Evolutionary conservation across 1,140 invertebrate species (phyloP).

Genomic region (Ceratina calcarata): DNA sequence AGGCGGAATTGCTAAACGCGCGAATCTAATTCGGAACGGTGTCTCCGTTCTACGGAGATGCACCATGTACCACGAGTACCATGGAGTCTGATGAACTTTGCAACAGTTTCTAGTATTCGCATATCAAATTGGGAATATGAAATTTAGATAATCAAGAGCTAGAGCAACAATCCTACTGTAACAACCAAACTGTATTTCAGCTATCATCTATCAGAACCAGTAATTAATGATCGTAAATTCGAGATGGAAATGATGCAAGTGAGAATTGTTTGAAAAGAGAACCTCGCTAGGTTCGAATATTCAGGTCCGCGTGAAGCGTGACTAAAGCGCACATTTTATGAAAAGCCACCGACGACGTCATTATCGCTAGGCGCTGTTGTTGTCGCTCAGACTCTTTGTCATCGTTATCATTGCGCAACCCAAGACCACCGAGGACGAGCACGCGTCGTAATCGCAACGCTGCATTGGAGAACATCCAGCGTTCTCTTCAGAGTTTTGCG

Average conservation of each 20-base stretch:
- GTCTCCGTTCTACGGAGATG: background rate
- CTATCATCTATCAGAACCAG: no score
- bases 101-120: no score
- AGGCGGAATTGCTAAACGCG: background rate
- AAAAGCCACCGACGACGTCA: conserved; percentile 58
- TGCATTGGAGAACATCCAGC: conserved; percentile 22
- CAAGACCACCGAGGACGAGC: conserved; percentile 55
- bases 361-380: conserved; percentile 56
- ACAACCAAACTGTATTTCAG: no score
- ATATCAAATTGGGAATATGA: no score
- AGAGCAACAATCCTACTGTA: no score
- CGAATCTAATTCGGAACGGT: background rate
- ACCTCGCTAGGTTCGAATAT: no score
- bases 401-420: conserved; percentile 69
- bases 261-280: background rate
- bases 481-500: background rate
- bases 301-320: background rate
- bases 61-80: background rate
- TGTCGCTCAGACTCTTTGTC: conserved; percentile 55
- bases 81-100: no score
- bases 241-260: no score
- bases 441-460: conserved; percentile 38
- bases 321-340: conserved; percentile 18
- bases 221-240: no score
- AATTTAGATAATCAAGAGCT: no score